A percentile compares a stretch with the other conserved stretches of the same genome.
Conservation (phyloP, 2,797 vertebrate species). For the Lepilemur ruficaudatus region DNA sequence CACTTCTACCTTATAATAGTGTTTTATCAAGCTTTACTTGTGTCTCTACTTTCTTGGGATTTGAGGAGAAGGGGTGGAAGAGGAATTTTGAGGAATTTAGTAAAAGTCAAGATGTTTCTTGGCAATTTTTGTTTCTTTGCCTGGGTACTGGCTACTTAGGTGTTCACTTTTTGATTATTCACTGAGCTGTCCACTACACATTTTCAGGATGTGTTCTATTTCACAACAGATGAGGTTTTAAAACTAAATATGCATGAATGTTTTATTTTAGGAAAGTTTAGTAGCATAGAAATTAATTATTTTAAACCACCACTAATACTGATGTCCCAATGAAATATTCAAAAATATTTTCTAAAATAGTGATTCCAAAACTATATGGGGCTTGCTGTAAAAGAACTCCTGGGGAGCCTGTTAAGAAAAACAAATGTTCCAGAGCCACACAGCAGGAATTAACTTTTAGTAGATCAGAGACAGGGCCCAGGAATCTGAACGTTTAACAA, state of each 20-base stretch:
- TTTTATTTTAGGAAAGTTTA: conserved; percentile 14
- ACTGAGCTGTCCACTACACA: background rate
- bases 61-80: background rate
- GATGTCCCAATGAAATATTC: background rate
- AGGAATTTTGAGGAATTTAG: background rate
- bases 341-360: conserved; percentile 15
- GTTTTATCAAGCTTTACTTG: conserved; percentile 6
- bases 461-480: background rate
- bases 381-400: background rate
- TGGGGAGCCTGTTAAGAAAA: background rate
- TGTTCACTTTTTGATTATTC: background rate
- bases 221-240: background rate
- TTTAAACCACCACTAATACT: conserved; percentile 36
- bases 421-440: background rate
- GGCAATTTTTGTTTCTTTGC: background rate
- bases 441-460: background rate
- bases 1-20: background rate
- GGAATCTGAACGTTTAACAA: conserved; percentile 6
- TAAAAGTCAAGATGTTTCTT: conserved; percentile 16
- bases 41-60: background rate
- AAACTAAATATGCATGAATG: background rate
- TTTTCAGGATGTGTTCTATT: background rate
- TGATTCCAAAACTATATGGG: background rate
- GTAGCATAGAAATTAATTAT: background rate
- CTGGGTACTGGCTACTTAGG: background rate